These are phyloP conservation scores for Antheraea assamensis DNA, from an alignment of 2,888 invertebrate genomes.

Conservation along the genomic window DNA sequence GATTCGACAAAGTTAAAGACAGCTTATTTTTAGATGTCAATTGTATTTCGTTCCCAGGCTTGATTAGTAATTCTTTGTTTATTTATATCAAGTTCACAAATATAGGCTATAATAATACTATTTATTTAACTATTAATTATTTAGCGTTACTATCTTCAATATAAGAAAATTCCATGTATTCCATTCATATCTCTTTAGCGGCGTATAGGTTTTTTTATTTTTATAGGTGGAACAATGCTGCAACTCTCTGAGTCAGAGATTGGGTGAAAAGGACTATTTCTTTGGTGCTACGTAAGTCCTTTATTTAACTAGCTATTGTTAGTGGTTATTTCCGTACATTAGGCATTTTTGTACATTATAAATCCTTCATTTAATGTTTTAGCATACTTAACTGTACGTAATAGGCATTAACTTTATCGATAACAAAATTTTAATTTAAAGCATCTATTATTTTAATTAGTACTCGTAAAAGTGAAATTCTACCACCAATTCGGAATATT, in stretches of 20 bases:
- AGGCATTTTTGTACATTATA: not conserved
- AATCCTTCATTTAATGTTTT: not conserved
- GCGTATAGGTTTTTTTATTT: not conserved
- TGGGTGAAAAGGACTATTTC: conserved; percentile 91
- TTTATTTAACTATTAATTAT: no score
- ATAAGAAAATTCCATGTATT: no score
- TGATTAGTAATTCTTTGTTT: no score
- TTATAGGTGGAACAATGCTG: conserved; percentile 92
- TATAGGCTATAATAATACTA: no score
- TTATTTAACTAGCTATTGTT: not conserved
- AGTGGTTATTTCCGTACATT: not conserved
- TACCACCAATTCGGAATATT: conserved; percentile 2
- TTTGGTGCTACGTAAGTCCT: conserved; percentile 86
- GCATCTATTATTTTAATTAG: not conserved
- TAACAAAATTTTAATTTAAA: not conserved
- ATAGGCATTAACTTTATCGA: not conserved
- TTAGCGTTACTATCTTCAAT: no score
- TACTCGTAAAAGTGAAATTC: not conserved
- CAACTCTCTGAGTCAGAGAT: conserved; percentile 91
- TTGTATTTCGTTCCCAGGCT: no score
- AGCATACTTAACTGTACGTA: not conserved
- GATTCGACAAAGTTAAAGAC: no score
- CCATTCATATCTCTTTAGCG: not conserved
- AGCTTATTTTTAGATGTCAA: no score
- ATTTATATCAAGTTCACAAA: no score